Evolutionary conservation across 2,888 invertebrate species (phyloP).

Genomic region (Druceiella hillmani): DNA sequence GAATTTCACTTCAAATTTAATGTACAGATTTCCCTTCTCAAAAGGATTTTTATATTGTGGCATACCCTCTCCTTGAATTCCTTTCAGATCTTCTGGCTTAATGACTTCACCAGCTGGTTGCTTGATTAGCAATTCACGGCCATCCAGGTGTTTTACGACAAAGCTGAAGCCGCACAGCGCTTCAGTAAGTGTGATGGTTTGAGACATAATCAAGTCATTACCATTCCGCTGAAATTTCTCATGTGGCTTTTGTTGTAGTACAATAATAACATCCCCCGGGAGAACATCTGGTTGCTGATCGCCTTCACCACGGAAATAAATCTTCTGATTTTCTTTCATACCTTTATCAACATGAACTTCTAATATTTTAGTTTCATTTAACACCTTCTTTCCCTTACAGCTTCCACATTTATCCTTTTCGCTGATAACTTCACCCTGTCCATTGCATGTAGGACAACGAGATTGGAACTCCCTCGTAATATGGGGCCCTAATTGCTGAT

Average conservation of each 20-base stretch:
- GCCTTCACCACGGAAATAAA: constrained; percentile 82
- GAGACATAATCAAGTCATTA: constrained; percentile 67
- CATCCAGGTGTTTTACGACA: constrained; percentile 85
- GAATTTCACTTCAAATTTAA: constrained; percentile 82
- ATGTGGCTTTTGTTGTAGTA: constrained; percentile 78
- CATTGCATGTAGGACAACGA: constrained; percentile 58
- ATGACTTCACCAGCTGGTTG: constrained; percentile 77
- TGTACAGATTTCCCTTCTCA: constrained; percentile 80
- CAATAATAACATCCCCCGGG: constrained; percentile 85
- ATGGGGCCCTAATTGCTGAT: constrained; percentile 61
- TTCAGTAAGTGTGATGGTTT: constrained; percentile 76
- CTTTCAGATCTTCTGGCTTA: constrained; percentile 74
- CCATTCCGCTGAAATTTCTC: constrained; percentile 71
- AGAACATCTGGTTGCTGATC: constrained; percentile 84
- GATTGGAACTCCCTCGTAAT: constrained; percentile 60
- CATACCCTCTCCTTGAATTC: constrained; percentile 85
- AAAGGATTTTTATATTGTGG: constrained; percentile 79
- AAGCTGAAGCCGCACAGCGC: constrained; percentile 87
- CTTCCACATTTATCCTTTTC: constrained; percentile 78
- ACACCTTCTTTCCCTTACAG: constrained; percentile 81
- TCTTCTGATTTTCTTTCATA: constrained; percentile 81
- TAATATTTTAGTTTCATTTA: constrained; percentile 75
- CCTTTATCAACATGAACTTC: constrained; percentile 89
- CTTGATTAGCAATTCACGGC: constrained; percentile 72
- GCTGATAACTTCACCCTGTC: constrained; percentile 67